phyloP scores from a whole-genome alignment of 2,113 vertebrate species.

The Siniperca knerii region DNA sequence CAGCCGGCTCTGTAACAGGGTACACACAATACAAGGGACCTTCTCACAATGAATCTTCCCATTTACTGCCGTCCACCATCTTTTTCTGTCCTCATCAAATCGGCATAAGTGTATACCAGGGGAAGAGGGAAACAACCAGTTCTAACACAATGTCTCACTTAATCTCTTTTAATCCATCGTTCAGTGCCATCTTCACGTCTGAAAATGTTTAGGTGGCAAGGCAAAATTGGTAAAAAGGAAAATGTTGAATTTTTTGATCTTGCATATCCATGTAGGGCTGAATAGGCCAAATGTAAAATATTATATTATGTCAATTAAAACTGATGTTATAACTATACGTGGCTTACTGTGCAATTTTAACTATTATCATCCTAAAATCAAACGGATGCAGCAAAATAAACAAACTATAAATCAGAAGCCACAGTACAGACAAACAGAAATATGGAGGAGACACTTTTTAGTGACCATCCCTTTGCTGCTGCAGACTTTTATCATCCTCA shows the following conservation, averaged over 20 bases:
- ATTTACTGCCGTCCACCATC: background rate
- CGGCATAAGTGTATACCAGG: no score
- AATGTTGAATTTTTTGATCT: background rate
- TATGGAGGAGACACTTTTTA: constrained; percentile 16
- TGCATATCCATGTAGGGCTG: background rate
- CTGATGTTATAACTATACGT: background rate
- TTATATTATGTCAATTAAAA: background rate
- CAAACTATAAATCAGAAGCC: background rate
- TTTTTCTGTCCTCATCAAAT: background rate
- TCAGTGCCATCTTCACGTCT: background rate
- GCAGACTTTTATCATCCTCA: constrained; percentile 47
- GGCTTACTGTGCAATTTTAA: background rate
- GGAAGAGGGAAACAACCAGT: background rate
- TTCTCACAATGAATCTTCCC: background rate
- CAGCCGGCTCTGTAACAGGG: background rate
- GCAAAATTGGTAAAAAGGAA: background rate
- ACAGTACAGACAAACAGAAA: background rate
- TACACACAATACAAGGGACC: background rate
- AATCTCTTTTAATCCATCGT: background rate
- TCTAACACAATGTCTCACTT: constrained; percentile 1
- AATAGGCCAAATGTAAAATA: background rate
- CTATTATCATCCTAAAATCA: background rate
- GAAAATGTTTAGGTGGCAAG: background rate
- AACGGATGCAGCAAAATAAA: background rate
- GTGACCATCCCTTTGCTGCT: constrained; percentile 17